These are phyloP conservation scores for Harpagifer antarcticus DNA, from an alignment of 2,797 vertebrate genomes.

Conservation along the genomic window DNA sequence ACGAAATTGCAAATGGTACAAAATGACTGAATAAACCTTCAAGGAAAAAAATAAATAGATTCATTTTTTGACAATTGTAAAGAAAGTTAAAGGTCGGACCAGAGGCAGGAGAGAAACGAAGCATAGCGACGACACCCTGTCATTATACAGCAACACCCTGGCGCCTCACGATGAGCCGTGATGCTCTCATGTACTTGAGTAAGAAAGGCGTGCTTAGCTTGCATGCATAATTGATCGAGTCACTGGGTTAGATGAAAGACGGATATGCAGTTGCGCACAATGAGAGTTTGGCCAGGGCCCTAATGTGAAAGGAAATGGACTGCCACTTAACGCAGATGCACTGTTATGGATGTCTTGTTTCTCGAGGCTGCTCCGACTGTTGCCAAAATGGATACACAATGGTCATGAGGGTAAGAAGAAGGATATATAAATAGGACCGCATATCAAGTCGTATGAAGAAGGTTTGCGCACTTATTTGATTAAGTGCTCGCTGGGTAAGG, in stretches of 20 bases:
- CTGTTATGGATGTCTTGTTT: conserved; percentile 68
- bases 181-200: conserved; percentile 60
- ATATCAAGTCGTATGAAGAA: conserved; percentile 23
- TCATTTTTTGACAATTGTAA: background rate
- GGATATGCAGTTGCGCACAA: conserved; percentile 57
- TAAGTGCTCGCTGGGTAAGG: conserved; percentile 3
- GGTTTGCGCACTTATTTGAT: conserved; percentile 47
- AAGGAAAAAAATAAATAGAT: background rate
- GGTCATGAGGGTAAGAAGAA: conserved; percentile 50
- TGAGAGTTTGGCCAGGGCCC: conserved; percentile 56
- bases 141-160: conserved; percentile 47
- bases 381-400: conserved; percentile 42
- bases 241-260: conserved; percentile 69
- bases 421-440: conserved; percentile 57
- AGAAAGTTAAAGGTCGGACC: background rate
- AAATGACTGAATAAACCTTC: background rate
- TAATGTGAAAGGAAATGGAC: conserved; percentile 81
- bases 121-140: conserved; percentile 9
- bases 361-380: conserved; percentile 45
- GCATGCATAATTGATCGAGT: conserved; percentile 79
- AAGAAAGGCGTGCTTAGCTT: conserved; percentile 61
- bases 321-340: conserved; percentile 73
- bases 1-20: background rate
- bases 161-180: conserved; percentile 23
- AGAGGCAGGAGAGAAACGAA: no score